Evolutionary conservation across 2,113 vertebrate genomes (phyloP), one percentile per base, ranked within the genome.

Genomic region (Labeo catla): DNA sequence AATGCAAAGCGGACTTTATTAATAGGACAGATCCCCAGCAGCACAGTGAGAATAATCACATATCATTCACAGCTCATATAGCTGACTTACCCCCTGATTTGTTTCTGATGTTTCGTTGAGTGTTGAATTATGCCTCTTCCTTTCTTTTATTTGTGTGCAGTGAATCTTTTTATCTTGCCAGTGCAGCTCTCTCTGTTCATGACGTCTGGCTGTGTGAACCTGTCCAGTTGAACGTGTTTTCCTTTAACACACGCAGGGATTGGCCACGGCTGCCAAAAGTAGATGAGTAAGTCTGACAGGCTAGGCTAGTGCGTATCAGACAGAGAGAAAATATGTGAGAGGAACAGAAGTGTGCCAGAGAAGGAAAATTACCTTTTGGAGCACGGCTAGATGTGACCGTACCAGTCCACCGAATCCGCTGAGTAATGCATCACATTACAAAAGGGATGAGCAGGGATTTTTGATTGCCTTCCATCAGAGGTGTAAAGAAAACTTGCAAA

Each of bases 251-350:
- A 9, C 34, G 13, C 13, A 76, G 19, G 34, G 49, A 21, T 43
- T 16, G 28, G 50, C 34, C 21, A 54, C 15, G 52, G 54, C 54
- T 57, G 16, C 54, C 19, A 4, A 65, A 80, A 81, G 66, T 28
- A 16, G 79, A 50, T 54, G n/a, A 34, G 86, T 77, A 23, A 87
- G 86, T 83, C 39, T 45, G 61, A 87, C 86, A 43, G 80, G 86
- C 81, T 83, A 21, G 47, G 52, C 86, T n/a, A 47, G 78, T 63
- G 23, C 4, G 9, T 65, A 28, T 12, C 10, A 34, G 23, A 28
- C 28, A 34, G n/a, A 13, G 10, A 3, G 0, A 12, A 34, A 66
- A 66, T 57, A 57, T 57, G 54, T 57, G 54, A 57, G 54, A 57
- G 52, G 52, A 54, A 54, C 52, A 54, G 52, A 2, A 16, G 16